Evolutionary conservation across 2,888 invertebrate genomes (phyloP).

Genomic region (Sthenelais limicola): DNA sequence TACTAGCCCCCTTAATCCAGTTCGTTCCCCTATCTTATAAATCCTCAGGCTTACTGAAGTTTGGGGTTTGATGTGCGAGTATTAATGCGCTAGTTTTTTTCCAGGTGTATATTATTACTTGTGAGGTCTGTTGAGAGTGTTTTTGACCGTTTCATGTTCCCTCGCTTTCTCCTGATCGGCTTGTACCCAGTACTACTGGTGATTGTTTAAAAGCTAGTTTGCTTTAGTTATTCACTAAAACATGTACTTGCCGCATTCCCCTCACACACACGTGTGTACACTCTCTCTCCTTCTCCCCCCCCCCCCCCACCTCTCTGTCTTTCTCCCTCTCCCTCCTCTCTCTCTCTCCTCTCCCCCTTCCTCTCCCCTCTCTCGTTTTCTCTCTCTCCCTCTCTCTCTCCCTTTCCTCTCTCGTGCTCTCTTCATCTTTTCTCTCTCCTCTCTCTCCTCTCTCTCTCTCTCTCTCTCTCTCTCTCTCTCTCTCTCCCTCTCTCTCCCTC

Average conservation of each 20-base stretch:
- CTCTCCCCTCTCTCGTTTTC: neutral
- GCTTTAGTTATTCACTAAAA: no score
- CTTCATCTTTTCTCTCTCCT: neutral
- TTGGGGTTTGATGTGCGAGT: no score
- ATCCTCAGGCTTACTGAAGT: no score
- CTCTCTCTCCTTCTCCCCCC: neutral
- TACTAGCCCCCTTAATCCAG: no score
- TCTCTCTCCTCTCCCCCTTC: neutral
- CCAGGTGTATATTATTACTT: no score
- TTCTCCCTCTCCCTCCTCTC: conserved; percentile 2
- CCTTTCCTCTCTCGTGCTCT: neutral
- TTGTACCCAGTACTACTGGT: no score
- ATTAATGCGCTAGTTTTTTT: no score
- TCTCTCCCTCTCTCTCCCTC: conserved; percentile 11
- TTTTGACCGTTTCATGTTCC: no score
- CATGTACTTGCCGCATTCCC: neutral
- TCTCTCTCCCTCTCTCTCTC: neutral
- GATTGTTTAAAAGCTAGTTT: no score
- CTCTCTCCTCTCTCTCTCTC: neutral
- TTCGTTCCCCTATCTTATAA: no score
- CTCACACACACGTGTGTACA: neutral
- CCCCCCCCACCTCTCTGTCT: neutral
- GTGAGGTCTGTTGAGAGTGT: no score
- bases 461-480: neutral
- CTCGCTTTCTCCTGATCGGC: no score